Conservation (phyloP, 2,888 invertebrate species). For the Leptinotarsa rubiginosa region DNA sequence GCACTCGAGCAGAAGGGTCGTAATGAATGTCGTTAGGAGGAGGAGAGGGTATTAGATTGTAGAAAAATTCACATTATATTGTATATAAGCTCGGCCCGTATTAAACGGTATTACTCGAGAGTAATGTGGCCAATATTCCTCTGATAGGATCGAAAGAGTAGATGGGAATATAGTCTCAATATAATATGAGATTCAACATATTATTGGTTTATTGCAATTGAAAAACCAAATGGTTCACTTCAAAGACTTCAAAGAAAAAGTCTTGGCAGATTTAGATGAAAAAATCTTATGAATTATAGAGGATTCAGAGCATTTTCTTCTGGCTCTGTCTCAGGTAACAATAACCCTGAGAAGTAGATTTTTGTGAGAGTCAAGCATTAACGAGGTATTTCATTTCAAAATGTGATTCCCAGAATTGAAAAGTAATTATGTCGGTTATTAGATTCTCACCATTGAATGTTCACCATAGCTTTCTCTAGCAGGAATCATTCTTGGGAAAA, state of each 20-base stretch:
- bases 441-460: not conserved
- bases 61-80: not conserved
- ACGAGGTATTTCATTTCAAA: not conserved
- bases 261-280: no score
- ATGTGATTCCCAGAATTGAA: not conserved
- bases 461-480: no score
- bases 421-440: not conserved
- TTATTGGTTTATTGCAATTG: no score
- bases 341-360: not conserved
- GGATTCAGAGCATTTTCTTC: no score
- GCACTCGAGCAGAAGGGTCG: constrained; percentile 9
- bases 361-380: not conserved
- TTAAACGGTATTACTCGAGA: not conserved
- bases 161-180: no score
- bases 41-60: not conserved
- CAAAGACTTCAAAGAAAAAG: no score
- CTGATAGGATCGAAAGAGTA: no score
- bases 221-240: no score
- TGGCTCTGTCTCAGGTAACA: not conserved
- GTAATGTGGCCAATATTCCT: not conserved
- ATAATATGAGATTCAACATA: no score
- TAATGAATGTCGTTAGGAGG: constrained; percentile 19
- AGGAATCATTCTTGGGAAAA: no score
- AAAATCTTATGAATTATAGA: no score
- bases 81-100: not conserved